Conservation (phyloP, 2,113 vertebrate genomes). For the Orycteropus afer region DNA sequence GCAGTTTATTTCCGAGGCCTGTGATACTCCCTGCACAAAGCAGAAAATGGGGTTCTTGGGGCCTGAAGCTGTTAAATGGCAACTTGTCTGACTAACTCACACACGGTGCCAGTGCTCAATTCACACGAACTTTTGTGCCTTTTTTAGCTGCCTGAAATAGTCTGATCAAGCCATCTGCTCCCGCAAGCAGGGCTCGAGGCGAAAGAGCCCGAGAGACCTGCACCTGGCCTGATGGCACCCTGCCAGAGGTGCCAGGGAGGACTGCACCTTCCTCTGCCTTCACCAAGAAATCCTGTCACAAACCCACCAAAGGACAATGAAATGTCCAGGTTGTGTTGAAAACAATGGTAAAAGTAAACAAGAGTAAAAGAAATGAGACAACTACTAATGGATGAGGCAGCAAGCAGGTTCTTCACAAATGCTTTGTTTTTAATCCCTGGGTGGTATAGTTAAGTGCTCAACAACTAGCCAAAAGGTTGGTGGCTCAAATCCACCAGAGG, state of each 20-base stretch:
- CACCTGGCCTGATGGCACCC: not conserved
- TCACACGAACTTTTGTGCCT: conserved; percentile 55
- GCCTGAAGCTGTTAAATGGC: not conserved
- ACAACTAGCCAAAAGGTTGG: not conserved
- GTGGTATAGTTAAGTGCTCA: not conserved
- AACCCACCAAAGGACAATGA: conserved; percentile 12
- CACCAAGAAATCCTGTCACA: conserved; percentile 44
- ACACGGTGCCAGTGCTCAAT: not conserved
- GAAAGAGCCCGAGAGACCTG: not conserved
- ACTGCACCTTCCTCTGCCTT: conserved; percentile 13
- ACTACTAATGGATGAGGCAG: not conserved
- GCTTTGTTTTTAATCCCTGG: not conserved
- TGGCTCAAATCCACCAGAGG: not conserved
- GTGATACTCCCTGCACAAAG: not conserved
- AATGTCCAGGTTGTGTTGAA: not conserved
- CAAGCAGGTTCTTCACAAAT: fast-evolving
- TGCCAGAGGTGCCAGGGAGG: conserved; percentile 48
- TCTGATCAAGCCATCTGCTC: conserved; percentile 72
- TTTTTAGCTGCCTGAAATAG: conserved; percentile 48
- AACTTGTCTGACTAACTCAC: not conserved
- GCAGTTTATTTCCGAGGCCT: not conserved
- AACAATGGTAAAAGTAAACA: not conserved
- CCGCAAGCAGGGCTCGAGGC: conserved; percentile 17
- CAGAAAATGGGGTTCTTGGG: not conserved
- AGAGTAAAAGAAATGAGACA: not conserved